Evolutionary conservation across 2,888 invertebrate species (phyloP), one percentile per base, ranked within the genome.

Genomic region (Trichogramma dendrolimi): DNA sequence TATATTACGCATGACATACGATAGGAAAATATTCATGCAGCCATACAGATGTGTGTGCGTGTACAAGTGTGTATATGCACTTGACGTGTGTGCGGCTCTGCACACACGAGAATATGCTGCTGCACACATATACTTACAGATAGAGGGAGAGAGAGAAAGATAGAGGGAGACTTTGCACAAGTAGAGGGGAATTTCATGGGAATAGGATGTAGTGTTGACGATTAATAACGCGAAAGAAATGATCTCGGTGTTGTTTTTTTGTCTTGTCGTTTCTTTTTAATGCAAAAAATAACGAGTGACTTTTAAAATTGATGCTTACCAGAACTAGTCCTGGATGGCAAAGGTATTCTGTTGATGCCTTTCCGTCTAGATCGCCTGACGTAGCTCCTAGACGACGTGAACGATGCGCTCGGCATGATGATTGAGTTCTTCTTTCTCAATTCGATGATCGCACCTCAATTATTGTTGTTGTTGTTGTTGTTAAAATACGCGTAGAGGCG

Each of bases 351-450:
- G 83, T 92, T 92, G 75, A 89, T 90, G 80, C 90, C 91, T 89
- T 93, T 92, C 84, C 93, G 89, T 80, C 92, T 87, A 81, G 93
- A 93, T 83, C 93, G 88, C 82, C 93, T 88, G 79, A 91, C 90
- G 84, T 91, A 92, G 83, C 91, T 91, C 85, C 92, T 89, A 82
- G 92, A 91, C 83, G 92, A 91, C 80, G 92, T 91, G 83, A 93
- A 92, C 81, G 93, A 93, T 84, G 93, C 93, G 87, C 93, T 93
- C 86, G 93, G 94, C 94, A 94, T 92, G 84, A 87, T 90, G 82
- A 14, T 43, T n/a, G 39, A 47, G 27, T 58, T 49, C 11, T 6
- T 51, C 46, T 46, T 39, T 14, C 44, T 51, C 40, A 44, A 43
- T 42, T 51, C 43, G 43, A 4, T 14, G 27, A 27, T 27, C 27